Conservation (phyloP, 1,140 invertebrate species). For the Diorhabda carinulata region DNA sequence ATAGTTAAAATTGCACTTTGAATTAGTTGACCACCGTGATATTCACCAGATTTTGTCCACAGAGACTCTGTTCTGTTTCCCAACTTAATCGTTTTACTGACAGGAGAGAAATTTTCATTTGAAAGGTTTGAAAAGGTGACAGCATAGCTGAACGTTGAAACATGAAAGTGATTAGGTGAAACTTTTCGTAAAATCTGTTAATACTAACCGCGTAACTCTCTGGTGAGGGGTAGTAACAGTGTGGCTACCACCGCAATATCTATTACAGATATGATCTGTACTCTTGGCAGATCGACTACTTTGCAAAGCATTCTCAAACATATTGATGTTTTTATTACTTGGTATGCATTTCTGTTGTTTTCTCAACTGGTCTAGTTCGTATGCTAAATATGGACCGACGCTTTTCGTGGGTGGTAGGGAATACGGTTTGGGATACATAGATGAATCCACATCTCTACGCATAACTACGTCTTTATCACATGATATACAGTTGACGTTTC, state of each 20-base stretch:
- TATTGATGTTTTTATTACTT: constrained; percentile 45
- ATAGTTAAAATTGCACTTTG: too few species aligned
- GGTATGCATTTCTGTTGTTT: constrained; percentile 53
- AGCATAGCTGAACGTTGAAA: too few species aligned
- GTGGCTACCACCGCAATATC: constrained; percentile 70
- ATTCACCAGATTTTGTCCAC: too few species aligned
- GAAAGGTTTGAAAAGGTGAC: too few species aligned
- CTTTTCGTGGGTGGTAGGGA: constrained; percentile 52
- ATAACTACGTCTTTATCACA: constrained; percentile 69
- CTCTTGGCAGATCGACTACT: constrained; percentile 9
- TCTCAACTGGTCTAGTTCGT: constrained; percentile 60
- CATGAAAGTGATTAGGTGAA: too few species aligned
- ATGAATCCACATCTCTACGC: constrained; percentile 54
- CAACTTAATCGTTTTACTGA: too few species aligned
- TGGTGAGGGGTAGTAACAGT: constrained; percentile 65
- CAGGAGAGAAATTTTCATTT: too few species aligned
- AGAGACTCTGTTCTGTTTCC: too few species aligned
- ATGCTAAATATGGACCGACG: constrained; percentile 63
- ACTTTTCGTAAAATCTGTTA: background rate
- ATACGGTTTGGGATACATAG: constrained; percentile 47
- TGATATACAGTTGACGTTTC: constrained; percentile 68
- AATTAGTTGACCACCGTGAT: too few species aligned
- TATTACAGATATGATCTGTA: constrained; percentile 59
- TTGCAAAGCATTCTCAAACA: constrained; percentile 45
- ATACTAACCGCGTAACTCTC: constrained; percentile 48